A percentile compares a stretch with the other conserved stretches of the same genome.
These are phyloP conservation scores for Xiphias gladius DNA, from an alignment of 2,113 vertebrate species.

Conservation along the genomic window DNA sequence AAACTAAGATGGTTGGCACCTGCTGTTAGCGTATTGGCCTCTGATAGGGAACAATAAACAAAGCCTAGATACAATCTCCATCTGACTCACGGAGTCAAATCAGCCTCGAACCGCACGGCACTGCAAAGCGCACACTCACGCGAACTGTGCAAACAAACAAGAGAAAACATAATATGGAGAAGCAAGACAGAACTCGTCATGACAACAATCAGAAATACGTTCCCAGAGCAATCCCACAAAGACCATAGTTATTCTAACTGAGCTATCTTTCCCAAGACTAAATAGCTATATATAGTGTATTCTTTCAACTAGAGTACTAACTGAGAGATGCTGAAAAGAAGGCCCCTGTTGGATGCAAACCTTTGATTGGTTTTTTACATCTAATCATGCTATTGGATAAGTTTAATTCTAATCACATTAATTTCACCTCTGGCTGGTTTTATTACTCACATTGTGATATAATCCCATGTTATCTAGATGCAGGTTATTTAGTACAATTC, in stretches of 20 bases:
- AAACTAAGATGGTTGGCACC: slow-evolving; percentile 65
- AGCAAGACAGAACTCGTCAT: slow-evolving; percentile 16
- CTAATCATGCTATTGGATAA: not conserved
- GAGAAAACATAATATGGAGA: slow-evolving; percentile 2
- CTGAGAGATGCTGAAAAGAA: not conserved
- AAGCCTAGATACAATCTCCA: slow-evolving; percentile 54
- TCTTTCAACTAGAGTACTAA: not conserved
- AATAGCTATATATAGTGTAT: no score
- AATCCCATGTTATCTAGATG: slow-evolving; percentile 6
- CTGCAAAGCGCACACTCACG: slow-evolving; percentile 29
- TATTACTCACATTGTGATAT: slow-evolving; percentile 3
- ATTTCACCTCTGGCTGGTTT: slow-evolving; percentile 11
- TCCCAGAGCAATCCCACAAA: not conserved
- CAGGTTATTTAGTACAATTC: slow-evolving; percentile 19
- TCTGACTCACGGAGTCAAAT: slow-evolving; percentile 61
- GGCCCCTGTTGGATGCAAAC: not conserved
- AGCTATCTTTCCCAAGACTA: not conserved
- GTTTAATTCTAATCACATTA: not conserved
- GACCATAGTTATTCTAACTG: not conserved
- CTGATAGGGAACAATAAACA: slow-evolving; percentile 74
- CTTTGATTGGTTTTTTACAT: not conserved
- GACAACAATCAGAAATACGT: slow-evolving; percentile 4
- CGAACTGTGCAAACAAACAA: slow-evolving; percentile 15
- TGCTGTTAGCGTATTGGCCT: slow-evolving; percentile 60
- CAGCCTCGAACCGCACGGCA: slow-evolving; percentile 33